Evolutionary conservation across 2,113 vertebrate species (phyloP), one percentile per base, ranked within the genome.

Genomic region (Ptilorrhoa leucosticta): DNA sequence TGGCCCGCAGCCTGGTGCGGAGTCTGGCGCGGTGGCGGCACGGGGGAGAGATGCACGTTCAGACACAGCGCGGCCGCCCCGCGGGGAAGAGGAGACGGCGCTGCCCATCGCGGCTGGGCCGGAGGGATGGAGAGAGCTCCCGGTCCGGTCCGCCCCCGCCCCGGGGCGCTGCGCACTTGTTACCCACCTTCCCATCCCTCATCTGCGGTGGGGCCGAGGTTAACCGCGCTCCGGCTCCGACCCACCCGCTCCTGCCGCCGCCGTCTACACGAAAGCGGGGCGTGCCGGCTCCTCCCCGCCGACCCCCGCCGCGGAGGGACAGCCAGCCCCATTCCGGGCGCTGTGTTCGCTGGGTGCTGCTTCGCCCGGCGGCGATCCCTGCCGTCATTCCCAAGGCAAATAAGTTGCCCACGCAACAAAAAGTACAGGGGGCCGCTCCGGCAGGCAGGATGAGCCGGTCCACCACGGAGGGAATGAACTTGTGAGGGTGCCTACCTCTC

Each of bases 1-100:
- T 99, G 99, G 65, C 99, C 99, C 94, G 99, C 99, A 97, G 98
- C 98, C 98, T 99, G 99, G 93, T 99, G 99, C 73, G 98, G 98
- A 69, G 98, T 98, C 99, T 99, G 97, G 45, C 11, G 54, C 96
- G 72, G 78, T 15, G n/a, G 54, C 97, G 68, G 68, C 66, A 70
- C 63, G 13, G 35, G 54, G 78, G 40, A 94, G 50, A 93, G 71
- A 95, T 30, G 79, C 40, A 94, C 54, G 64, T 90, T 96, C 37
- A 90, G 77, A 83, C 42, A 83, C 37, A 16, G 71, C 3, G 33
- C 73, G 48, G 56, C 50, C 20, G 20, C 77, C 61, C 68, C 39
- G 53, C 14, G 27, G 10, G 24, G 22, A 23, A 13, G 11, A 58
- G 11, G 28, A 57, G 45, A 37, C 7, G 50, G 33, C 21, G 3